Evolutionary conservation across 1,140 invertebrate species (phyloP), one percentile per base, ranked within the genome.

Genomic region (Frieseomelitta varia): DNA sequence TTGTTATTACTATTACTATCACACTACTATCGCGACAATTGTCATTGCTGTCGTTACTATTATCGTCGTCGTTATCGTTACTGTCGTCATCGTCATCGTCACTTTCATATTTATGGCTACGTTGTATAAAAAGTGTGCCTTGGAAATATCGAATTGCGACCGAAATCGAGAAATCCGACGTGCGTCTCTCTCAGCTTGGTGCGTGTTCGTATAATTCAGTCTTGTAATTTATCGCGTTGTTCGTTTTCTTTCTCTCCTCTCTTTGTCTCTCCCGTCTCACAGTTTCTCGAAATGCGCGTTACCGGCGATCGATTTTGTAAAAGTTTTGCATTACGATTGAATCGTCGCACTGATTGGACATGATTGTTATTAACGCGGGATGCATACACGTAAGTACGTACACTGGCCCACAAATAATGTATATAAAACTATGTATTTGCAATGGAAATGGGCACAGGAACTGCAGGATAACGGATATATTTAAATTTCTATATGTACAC

Each of bases 61-160:
- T 19, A 27, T 51, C 11, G 14, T 72, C 34, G 8, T 24, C 12
- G n/a, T 71, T 11, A n/a, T 71, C 39, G 12, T 47, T 39, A n/a
- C n/a, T 21, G 24, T 71, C 63, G 2, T 19, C 21, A 10, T 79
- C 21, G 4, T 24, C 51, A 24, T 51, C 30, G 24, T 21, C 21
- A 24, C 21, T 53, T 55, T 24, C 53, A 63, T 15, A 27, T n/a
- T 51, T 27, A 30, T 53, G 15, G 4, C 19, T 69, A 21, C 34
- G n/a, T 39, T 68, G 27, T 30, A 51, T 68, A 71, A 73, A 47
- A 24, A 67, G 79, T 75, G 84, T 81, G 84, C 68, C 51, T 80
- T 71, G 24, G 19, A 56, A n/a, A n/a, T 73, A 17, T 72, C 51
- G n/a, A n/a, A n/a, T 65, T 67, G 14, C 58, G 19, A 65, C 19